Base-by-base conservation (phyloP, 2,797 vertebrate genomes). In the Pipistrellus kuhlii region DNA sequence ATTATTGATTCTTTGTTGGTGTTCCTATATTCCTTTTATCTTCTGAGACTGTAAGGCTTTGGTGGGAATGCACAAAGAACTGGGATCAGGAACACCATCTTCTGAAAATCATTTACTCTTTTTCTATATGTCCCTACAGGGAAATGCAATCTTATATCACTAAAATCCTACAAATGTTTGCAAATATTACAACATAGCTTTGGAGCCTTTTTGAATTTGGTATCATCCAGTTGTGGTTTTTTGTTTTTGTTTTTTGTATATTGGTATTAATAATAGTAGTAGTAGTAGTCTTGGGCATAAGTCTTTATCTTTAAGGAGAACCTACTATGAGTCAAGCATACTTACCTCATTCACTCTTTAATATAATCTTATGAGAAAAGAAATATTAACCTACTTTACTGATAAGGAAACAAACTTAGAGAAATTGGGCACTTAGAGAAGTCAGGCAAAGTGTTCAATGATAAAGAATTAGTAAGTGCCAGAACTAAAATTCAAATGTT, bases 261-360 rank as follows among this genome's bases (percentile, higher is more conserved):
- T 8, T 76, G 13, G 44, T 55, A 82, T 6, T 64, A 77, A 51
- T 46, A 57, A 55, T 25, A 82, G 8, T 62, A 44, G 13, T 59
- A 57, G 30, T 62, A 44, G 35, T 69, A 11, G 11, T 59, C 30
- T 62, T 71, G 32, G 41, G 82, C 32, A 51, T 81, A 84, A 86
- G 55, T 30, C 27, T 75, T 96, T 53, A 88, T 30, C n/a, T 71
- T 95, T 59, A 88, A 30, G n/a, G 68, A 95, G 41, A 94, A 81
- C 18, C 30, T 86, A 89, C 66, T 66, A 18, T 80, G 80, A 94
- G n/a, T 73, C 71, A 88, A 27, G 32, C 17, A 88, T 51, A 46
- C 82, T 92, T 78, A 83, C 51, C 55, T 84, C 25, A 84, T 46
- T 81, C 13, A 48, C 59, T 86, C 23, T 44, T 93, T 35, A 94